Evolutionary conservation across 2,888 invertebrate genomes (phyloP), one percentile per base, ranked within the genome.

Genomic region (Amphipyra berbera): DNA sequence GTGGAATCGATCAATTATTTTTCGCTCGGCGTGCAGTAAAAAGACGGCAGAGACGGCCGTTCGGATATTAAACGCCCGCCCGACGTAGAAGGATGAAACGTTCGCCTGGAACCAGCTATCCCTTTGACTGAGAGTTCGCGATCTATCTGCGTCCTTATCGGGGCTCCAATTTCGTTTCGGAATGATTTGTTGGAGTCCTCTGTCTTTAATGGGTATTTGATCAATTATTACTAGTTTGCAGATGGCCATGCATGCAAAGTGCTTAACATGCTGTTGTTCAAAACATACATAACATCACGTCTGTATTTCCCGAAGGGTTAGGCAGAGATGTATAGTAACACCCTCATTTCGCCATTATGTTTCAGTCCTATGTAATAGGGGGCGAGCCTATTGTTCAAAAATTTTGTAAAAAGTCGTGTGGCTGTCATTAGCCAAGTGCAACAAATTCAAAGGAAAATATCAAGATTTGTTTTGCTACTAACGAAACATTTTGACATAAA

Each of bases 1-100:
- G 86, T 86, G 83, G 83, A 88, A 93, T 92, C 92, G 90, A 94
- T 94, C 92, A 92, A 91, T 94, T 93, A 93, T 92, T 92, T 93
- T 93, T 90, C 90, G 86, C 86, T 89, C 83, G 84, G 82, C 82
- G 84, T 83, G 83, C 83, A 77, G 88, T 89, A 91, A 92, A 92
- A 93, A 92, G 92, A 91, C 86, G 82, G 76, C 62, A 88, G 90
- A 89, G 91, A 90, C 84, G 83, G 82, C 83, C 81, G 84, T 86
- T 89, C 90, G 92, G 92, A 92, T 93, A 93, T 94, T 91, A 91
- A 92, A 91, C 91, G 90, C 82, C 84, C 82, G 85, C 72, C 66
- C 79, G 83, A 83, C 83, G 83, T 81, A 78, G 82, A 85, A 84
- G 83, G 86, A 88, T 87, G 84, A 73, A 82, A 76, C 78, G 82